These are phyloP conservation scores for Astreopora myriophthalma DNA, from an alignment of 64 coral and sea anemone species.

Conservation along the genomic window DNA sequence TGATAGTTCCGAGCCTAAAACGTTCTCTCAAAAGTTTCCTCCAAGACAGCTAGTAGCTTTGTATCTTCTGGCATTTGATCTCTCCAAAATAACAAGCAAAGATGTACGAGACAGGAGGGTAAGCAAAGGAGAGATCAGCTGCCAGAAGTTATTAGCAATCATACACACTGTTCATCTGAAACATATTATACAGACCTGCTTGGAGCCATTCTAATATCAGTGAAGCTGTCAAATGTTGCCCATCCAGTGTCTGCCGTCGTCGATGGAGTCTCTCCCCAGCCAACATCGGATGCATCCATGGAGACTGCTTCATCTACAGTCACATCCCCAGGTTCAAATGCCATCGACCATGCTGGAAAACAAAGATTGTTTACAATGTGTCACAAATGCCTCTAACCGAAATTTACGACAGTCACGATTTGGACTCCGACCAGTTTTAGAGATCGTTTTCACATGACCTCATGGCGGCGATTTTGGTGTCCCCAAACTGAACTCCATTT, in stretches of 20 bases:
- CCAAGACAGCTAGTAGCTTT: no score
- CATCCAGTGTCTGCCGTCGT: slow-evolving; percentile 73
- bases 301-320: slow-evolving; percentile 80
- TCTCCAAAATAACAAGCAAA: no score
- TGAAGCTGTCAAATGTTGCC: slow-evolving; percentile 94
- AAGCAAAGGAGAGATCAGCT: no score
- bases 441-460: no score
- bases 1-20: no score
- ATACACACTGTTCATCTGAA: not conserved
- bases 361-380: not conserved
- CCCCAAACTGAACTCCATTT: no score
- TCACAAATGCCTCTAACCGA: not conserved
- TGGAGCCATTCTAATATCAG: slow-evolving; percentile 80
- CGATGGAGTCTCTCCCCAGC: slow-evolving; percentile 53
- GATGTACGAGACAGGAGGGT: no score
- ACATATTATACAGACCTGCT: not conserved
- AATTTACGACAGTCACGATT: no score
- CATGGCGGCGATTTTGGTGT: no score
- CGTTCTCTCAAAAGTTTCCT: no score
- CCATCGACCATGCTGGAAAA: slow-evolving; percentile 72
- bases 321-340: slow-evolving; percentile 68
- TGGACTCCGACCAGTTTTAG: no score
- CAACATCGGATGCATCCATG: slow-evolving; percentile 87
- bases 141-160: not conserved
- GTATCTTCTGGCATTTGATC: no score